phyloP scores from a whole-genome alignment of 2,113 vertebrate genomes.

The Rhinolophus ferrumequinum region DNA sequence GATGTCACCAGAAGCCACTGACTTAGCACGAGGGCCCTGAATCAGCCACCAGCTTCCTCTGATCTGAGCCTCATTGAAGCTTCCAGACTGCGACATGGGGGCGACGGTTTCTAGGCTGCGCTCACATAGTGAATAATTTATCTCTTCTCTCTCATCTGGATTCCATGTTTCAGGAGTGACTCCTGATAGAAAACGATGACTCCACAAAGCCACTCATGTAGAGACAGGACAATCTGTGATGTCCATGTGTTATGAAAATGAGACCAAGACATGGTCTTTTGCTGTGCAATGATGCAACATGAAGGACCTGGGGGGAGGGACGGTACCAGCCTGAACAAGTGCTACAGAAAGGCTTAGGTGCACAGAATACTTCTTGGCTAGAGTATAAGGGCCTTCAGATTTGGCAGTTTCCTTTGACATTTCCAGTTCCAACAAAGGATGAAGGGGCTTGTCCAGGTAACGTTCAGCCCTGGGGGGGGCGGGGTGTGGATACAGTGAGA shows the following conservation, averaged over 20 bases:
- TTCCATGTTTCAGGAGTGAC: not conserved
- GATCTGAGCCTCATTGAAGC: not conserved
- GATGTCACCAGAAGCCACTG: not conserved
- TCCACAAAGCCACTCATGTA: not conserved
- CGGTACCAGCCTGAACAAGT: not conserved
- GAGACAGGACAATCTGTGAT: not conserved
- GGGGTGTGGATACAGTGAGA: not conserved
- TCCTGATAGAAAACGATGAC: not conserved
- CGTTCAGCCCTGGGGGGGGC: too few species aligned
- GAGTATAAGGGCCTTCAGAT: not conserved
- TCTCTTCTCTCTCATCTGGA: not conserved
- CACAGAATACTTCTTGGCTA: not conserved
- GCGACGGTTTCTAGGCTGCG: not conserved
- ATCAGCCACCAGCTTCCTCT: not conserved
- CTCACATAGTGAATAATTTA: rapidly evolving
- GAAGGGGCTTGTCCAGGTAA: not conserved
- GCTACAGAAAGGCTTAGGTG: too few species aligned
- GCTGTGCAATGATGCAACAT: not conserved
- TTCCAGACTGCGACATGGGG: not conserved
- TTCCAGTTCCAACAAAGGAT: not conserved
- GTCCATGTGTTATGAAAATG: not conserved
- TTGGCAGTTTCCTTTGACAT: not conserved
- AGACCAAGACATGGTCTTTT: not conserved
- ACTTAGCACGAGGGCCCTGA: not conserved
- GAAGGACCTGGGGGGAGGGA: not conserved